phyloP scores from a whole-genome alignment of 2,888 invertebrate genomes.

The Dryobotodes eremita region DNA sequence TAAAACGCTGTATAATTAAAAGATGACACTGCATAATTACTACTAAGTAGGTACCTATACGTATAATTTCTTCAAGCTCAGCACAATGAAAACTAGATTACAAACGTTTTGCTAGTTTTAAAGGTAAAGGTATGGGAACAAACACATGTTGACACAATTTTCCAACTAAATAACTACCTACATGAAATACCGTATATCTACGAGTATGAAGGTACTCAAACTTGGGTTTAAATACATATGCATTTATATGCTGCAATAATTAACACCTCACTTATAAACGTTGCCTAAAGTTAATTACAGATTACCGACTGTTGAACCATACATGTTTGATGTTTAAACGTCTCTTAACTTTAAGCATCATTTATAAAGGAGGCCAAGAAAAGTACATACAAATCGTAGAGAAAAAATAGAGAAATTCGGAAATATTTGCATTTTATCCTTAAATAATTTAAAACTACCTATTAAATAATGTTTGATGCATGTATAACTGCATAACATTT shows the following conservation, averaged over 20 bases:
- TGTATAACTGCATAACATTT: too few relatives aligned
- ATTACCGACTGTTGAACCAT: not conserved
- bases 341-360: not conserved
- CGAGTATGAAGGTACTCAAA: not conserved
- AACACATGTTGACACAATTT: constrained; percentile 37
- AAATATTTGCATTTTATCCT: too few relatives aligned
- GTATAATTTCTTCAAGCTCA: constrained; percentile 8
- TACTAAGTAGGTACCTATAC: not conserved
- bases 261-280: not conserved
- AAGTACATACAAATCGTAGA: too few relatives aligned
- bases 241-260: not conserved
- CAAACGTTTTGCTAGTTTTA: constrained; percentile 18
- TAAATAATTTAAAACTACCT: too few relatives aligned
- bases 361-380: too few relatives aligned
- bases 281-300: too few relatives aligned
- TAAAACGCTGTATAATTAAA: not conserved
- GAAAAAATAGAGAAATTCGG: too few relatives aligned
- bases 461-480: too few relatives aligned
- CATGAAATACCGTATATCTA: not conserved
- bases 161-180: constrained; percentile 7
- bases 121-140: constrained; percentile 22
- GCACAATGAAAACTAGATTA: constrained; percentile 23
- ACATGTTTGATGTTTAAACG: not conserved
- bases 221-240: not conserved
- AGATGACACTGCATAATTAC: not conserved